These are phyloP conservation scores for Prunella fulvescens DNA, from an alignment of 2,113 vertebrate genomes.

Conservation along the genomic window DNA sequence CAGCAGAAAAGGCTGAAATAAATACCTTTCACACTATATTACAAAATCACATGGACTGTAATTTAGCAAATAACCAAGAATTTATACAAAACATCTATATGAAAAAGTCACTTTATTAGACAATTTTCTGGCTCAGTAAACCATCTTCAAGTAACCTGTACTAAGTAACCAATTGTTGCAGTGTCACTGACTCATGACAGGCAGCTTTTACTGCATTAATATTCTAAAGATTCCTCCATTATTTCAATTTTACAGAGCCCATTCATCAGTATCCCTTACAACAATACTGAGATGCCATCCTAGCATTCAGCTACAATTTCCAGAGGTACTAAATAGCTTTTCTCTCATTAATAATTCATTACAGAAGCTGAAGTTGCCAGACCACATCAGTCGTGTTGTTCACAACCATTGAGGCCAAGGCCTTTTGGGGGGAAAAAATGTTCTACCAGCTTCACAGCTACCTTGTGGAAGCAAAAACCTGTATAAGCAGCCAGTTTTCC, in stretches of 20 bases:
- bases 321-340: background rate
- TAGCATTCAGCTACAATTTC: background rate
- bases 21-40: background rate
- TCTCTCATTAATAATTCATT: background rate
- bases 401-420: background rate
- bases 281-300: background rate
- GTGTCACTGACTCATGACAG: background rate
- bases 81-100: background rate
- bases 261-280: background rate
- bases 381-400: fast-evolving
- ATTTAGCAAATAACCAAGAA: background rate
- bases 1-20: background rate
- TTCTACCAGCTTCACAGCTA: background rate
- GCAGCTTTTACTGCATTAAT: background rate
- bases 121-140: constrained; percentile 10
- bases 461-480: background rate
- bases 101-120: background rate
- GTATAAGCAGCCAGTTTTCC: background rate
- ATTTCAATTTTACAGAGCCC: background rate
- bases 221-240: background rate
- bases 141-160: background rate
- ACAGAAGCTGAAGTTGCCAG: background rate
- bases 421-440: fast-evolving
- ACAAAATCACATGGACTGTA: background rate
- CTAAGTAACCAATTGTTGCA: background rate